phyloP scores from a whole-genome alignment of 1,140 invertebrate species.

The Ylistrum balloti region DNA sequence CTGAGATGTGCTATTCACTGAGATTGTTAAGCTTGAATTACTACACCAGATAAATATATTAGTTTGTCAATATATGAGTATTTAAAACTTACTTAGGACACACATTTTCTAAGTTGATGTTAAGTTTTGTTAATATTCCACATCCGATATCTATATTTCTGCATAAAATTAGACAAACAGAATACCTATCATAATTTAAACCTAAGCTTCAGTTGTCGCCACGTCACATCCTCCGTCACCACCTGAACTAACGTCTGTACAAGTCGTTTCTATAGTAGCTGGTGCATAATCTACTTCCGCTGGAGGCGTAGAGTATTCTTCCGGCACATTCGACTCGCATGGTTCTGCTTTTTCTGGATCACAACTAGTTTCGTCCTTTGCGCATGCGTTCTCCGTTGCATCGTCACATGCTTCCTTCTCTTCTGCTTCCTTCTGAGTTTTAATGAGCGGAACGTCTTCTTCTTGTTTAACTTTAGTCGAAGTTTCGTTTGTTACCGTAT shows the following conservation, averaged over 20 bases:
- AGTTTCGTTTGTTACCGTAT: constrained; percentile 9
- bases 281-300: not conserved
- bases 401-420: not conserved
- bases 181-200: not conserved
- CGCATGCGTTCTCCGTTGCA: not conserved
- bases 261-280: not conserved
- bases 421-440: not conserved
- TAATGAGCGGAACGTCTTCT: not conserved
- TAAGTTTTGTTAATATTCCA: not conserved
- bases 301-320: not conserved
- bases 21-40: not conserved
- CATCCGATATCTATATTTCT: not conserved
- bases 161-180: not conserved
- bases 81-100: not conserved
- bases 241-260: not conserved
- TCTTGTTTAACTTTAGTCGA: not conserved
- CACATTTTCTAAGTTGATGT: not conserved
- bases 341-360: not conserved
- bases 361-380: not conserved
- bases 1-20: not conserved
- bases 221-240: not conserved
- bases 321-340: not conserved
- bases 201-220: not conserved
- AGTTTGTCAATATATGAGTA: not conserved
- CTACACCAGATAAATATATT: not conserved